phyloP scores from a whole-genome alignment of 2,113 vertebrate species.

The Actenoides lindsayi region DNA sequence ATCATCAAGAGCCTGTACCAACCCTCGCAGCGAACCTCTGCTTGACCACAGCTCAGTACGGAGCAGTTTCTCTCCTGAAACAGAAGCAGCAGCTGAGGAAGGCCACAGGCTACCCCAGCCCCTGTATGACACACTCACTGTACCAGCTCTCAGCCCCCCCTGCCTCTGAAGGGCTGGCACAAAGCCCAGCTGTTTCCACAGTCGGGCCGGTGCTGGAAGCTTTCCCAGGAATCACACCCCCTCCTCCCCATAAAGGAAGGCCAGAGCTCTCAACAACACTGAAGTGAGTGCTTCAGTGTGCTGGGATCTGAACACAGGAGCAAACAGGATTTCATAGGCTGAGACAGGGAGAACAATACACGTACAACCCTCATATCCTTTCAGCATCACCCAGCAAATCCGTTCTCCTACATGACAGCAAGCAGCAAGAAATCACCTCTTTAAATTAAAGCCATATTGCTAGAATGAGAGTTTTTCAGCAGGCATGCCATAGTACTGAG shows the following conservation, averaged over 20 bases:
- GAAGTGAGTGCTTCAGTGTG: background rate
- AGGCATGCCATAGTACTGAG: background rate
- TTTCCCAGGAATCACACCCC: slow-evolving; percentile 2
- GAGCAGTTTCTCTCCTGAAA: background rate
- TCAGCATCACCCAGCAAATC: background rate
- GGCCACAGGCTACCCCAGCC: slow-evolving; percentile 12
- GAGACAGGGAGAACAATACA: background rate
- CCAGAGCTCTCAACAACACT: background rate
- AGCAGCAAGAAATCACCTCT: background rate
- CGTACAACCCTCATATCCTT: background rate
- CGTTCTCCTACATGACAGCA: background rate
- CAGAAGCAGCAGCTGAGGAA: background rate
- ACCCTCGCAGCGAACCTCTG: background rate
- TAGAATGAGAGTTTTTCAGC: background rate
- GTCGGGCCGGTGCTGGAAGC: background rate
- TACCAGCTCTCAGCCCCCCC: background rate
- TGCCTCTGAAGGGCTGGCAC: background rate
- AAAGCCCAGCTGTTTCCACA: slow-evolving; percentile 29
- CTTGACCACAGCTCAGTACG: background rate
- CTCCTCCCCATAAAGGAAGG: background rate
- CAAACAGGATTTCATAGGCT: background rate
- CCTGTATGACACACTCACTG: background rate
- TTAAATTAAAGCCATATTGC: background rate
- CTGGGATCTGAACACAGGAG: background rate
- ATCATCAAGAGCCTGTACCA: background rate